Percentiles rank a stretch among this genome's conserved stretches.
These are phyloP conservation scores for Isichthys henryi DNA, from an alignment of 2,113 vertebrate genomes.

Conservation along the genomic window DNA sequence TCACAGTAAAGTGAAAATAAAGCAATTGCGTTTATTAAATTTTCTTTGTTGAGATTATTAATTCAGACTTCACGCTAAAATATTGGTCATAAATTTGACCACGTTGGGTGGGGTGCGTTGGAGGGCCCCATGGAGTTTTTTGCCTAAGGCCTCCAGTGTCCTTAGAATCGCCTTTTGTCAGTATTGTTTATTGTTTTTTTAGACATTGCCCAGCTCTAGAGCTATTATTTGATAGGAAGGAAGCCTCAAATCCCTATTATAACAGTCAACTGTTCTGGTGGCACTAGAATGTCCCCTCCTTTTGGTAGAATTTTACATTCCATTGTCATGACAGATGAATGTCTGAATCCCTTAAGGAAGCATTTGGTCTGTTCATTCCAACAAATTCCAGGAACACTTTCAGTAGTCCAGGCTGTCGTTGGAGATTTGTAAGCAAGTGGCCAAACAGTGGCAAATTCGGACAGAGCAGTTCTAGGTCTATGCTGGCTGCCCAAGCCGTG, in stretches of 20 bases:
- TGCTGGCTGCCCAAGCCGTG: not conserved
- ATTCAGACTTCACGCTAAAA: not conserved
- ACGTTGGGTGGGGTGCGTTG: not conserved
- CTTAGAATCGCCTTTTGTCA: not conserved
- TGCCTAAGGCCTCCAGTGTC: not conserved
- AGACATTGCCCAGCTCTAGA: not conserved
- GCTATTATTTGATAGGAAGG: not conserved
- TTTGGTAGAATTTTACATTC: not conserved
- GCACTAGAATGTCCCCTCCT: not conserved
- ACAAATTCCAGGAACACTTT: not conserved
- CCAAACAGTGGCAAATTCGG: not conserved
- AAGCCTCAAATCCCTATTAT: not conserved
- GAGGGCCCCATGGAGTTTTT: not conserved
- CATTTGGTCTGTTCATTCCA: not conserved
- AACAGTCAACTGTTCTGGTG: not conserved
- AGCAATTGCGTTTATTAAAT: not conserved
- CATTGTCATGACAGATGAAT: not conserved
- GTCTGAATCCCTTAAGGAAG: not conserved
- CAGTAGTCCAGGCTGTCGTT: not conserved
- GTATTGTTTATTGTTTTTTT: not conserved
- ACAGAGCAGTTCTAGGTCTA: not conserved
- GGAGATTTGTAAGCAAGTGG: not conserved
- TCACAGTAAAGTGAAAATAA: not conserved
- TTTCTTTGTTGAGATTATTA: not conserved
- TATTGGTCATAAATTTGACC: not conserved